These are phyloP conservation scores for Acleris cristana DNA, from an alignment of 2,888 invertebrate species.

Conservation along the genomic window DNA sequence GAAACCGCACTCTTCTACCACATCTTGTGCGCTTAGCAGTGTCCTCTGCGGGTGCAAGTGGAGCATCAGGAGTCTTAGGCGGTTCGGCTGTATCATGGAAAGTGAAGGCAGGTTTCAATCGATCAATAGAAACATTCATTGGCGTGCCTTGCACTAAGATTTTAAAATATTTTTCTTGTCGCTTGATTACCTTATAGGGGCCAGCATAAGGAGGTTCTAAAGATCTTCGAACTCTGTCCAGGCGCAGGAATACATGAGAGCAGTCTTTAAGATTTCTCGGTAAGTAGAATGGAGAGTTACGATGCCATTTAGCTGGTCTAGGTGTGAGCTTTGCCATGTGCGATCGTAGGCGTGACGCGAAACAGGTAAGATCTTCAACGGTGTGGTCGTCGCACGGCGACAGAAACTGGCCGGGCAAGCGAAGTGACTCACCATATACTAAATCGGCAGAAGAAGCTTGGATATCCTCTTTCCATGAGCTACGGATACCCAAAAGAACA, in stretches of 20 bases:
- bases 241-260: slow-evolving; percentile 10
- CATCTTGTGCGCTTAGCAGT: too few species aligned
- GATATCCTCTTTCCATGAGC: slow-evolving; percentile 40
- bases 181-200: slow-evolving; percentile 30
- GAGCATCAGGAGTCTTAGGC: too few species aligned
- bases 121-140: slow-evolving; percentile 32
- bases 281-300: slow-evolving; percentile 4
- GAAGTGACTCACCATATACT: slow-evolving; percentile 41
- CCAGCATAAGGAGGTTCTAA: slow-evolving; percentile 33
- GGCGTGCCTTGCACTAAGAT: slow-evolving; percentile 5
- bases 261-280: slow-evolving; percentile 8
- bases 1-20: too few species aligned
- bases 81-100: too few species aligned
- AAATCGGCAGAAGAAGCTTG: slow-evolving; percentile 41
- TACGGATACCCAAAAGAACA: slow-evolving; percentile 22
- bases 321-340: slow-evolving; percentile 8
- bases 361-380: slow-evolving; percentile 27
- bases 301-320: slow-evolving; percentile 8
- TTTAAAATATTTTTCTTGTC: slow-evolving; percentile 30
- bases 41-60: too few species aligned
- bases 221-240: slow-evolving; percentile 5
- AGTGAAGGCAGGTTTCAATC: too few species aligned
- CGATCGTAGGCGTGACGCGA: slow-evolving; percentile 6
- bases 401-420: slow-evolving; percentile 43
- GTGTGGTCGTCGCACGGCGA: not conserved